phyloP scores from a whole-genome alignment of 2,888 invertebrate genomes.

The Pollenia angustigena region DNA sequence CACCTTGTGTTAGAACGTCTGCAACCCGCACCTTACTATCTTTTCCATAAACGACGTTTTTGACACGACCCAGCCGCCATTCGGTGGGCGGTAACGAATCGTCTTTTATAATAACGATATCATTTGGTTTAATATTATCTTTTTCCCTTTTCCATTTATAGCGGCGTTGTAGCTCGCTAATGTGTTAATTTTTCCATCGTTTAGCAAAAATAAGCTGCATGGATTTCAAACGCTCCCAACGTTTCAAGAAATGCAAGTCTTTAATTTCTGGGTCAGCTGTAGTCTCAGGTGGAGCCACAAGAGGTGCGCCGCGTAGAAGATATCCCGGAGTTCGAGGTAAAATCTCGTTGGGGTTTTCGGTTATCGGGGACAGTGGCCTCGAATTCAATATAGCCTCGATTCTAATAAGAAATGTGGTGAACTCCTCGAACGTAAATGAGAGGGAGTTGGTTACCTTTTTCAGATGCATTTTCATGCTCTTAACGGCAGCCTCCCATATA shows the following conservation, averaged over 20 bases:
- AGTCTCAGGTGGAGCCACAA: constrained; percentile 20
- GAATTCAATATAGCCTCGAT: constrained; percentile 44
- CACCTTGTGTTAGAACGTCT: too few relatives aligned
- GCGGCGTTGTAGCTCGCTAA: constrained; percentile 2
- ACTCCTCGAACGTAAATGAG: constrained; percentile 44
- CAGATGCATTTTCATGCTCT: constrained; percentile 43
- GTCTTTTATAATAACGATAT: constrained; percentile 24
- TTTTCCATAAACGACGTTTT: neutral
- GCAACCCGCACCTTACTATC: too few relatives aligned
- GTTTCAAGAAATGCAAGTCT: neutral
- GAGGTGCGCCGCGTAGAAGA: constrained; percentile 19
- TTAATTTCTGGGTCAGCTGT: neutral
- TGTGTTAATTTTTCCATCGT: constrained; percentile 46
- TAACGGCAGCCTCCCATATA: constrained; percentile 50
- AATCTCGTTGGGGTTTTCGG: constrained; percentile 32
- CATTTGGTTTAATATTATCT: constrained; percentile 11
- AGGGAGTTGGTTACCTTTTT: constrained; percentile 17
- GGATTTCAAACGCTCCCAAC: constrained; percentile 45
- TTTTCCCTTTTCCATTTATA: constrained; percentile 20
- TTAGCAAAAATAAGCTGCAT: constrained; percentile 40
- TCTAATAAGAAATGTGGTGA: constrained; percentile 23
- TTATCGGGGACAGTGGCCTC: constrained; percentile 33
- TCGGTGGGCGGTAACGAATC: constrained; percentile 7
- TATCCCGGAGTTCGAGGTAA: constrained; percentile 15
- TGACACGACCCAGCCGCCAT: too few relatives aligned